Evolutionary conservation across 2,888 invertebrate species (phyloP), one percentile per base, ranked within the genome.

Genomic region (Lutraria lutraria): DNA sequence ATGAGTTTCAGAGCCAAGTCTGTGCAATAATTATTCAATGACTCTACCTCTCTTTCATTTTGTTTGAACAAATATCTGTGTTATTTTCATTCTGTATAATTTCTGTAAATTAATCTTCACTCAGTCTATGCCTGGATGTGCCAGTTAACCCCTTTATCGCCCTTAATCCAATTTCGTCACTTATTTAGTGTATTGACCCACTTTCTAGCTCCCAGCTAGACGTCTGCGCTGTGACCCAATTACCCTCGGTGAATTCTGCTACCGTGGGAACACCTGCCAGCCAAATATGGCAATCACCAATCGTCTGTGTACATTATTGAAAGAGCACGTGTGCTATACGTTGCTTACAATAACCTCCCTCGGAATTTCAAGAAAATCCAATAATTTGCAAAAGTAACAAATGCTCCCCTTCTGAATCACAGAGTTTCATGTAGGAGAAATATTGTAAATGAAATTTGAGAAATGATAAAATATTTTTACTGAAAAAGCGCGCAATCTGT

Each of bases 261-360:
- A 92, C 91, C 95, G 95, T 95, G 95, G 95, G 95, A 95, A 95
- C 95, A 95, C 95, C 95, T 95, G 95, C 95, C 94, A 92, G 89
- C 94, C 95, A 92, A 94, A 95, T 94, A 94, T 93, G 95, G 95
- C 93, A 95, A 93, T 93, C 93, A 94, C 95, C 95, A 95, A 95
- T 95, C 93, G 91, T 92, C 93, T 93, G 92, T 91, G 89, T 92
- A 89, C 88, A 91, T 91, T 92, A 93, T 83, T 92, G 92, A 90
- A 54, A 91, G 90, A 91, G 92, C 92, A 91, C 93, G 93, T 93
- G 93, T 92, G 89, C 91, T 76, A 31, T 31, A 82, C 88, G 85
- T 94, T 94, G 94, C 89, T 94, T 95, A 88, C 87, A 31, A 93
- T 91, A 83, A 87, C 86, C 94, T 88, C 93, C 93, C 88, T 6